Percentiles rank a stretch among this genome's conserved stretches.
These are phyloP conservation scores for Chouioia cunea DNA, from an alignment of 2,888 invertebrate species.

Conservation along the genomic window DNA sequence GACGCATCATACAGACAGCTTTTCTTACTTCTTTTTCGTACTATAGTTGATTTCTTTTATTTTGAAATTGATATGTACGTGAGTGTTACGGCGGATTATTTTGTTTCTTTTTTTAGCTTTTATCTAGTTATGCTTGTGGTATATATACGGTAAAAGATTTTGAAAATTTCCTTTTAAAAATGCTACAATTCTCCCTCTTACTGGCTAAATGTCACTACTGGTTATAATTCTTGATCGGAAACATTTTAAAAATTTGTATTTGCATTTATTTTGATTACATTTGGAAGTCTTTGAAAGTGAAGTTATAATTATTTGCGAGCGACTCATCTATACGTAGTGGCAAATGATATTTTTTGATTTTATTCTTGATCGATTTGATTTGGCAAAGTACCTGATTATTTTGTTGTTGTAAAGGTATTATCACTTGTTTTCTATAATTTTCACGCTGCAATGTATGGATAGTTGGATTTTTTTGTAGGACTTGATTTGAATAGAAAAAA, in stretches of 20 bases:
- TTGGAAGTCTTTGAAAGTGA: slow-evolving; percentile 31
- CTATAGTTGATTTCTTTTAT: slow-evolving; percentile 6
- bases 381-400: slow-evolving; percentile 4
- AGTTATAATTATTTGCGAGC: slow-evolving; percentile 37
- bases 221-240: slow-evolving; percentile 19
- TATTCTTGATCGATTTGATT: neutral
- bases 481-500: slow-evolving; percentile 30
- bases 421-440: slow-evolving; percentile 37
- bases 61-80: slow-evolving; percentile 47
- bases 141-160: slow-evolving; percentile 28
- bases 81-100: slow-evolving; percentile 39
- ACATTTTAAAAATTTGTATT: slow-evolving; percentile 34
- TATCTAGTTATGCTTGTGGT: slow-evolving; percentile 4
- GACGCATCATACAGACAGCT: slow-evolving; percentile 37
- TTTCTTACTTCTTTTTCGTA: neutral
- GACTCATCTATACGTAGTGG: slow-evolving; percentile 47
- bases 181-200: slow-evolving; percentile 27
- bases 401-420: slow-evolving; percentile 17
- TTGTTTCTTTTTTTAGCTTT: neutral
- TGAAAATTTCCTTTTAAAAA: slow-evolving; percentile 34
- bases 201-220: slow-evolving; percentile 5
- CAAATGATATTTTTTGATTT: slow-evolving; percentile 43
- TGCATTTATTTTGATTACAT: slow-evolving; percentile 31
- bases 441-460: slow-evolving; percentile 38
- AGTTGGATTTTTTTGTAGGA: slow-evolving; percentile 17